A percentile compares a stretch with the other conserved stretches of the same genome.
Conservation (phyloP, 2,113 vertebrate genomes). For the Oophaga pumilio region DNA sequence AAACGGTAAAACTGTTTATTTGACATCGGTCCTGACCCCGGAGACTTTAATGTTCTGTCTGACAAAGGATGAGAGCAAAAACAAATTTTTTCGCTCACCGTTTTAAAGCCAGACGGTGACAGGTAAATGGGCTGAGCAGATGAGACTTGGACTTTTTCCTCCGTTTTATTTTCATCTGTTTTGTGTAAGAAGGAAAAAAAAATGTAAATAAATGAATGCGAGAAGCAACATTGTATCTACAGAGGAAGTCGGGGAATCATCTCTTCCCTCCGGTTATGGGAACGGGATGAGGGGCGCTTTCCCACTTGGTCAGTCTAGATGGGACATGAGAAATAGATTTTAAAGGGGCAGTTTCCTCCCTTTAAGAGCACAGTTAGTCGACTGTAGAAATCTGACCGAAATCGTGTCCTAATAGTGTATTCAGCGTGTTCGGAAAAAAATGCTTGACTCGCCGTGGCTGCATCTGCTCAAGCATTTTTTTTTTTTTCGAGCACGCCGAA, state of each 20-base stretch:
- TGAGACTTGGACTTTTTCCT: not conserved
- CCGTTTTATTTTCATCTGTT: not conserved
- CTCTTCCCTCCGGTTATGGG: not conserved
- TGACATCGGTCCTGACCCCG: conserved; percentile 74
- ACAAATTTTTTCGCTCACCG: conserved; percentile 67
- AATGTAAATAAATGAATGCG: conserved; percentile 34
- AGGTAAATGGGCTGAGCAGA: conserved; percentile 58
- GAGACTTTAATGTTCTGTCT: conserved; percentile 70
- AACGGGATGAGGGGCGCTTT: not conserved
- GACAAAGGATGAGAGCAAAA: conserved; percentile 75
- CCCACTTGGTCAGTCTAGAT: not conserved
- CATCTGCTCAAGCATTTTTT: no score
- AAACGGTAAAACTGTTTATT: conserved; percentile 79
- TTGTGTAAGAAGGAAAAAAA: conserved; percentile 20
- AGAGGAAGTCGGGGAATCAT: conserved; percentile 8
- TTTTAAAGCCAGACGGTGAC: conserved; percentile 55
- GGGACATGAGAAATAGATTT: not conserved
- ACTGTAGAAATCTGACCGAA: no score
- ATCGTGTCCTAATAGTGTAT: no score
- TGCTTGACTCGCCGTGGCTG: no score
- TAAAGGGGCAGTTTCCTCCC: not conserved
- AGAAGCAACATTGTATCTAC: conserved; percentile 8
- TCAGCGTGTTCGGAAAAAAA: no score
- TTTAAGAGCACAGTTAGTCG: not conserved
- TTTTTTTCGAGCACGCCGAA: no score